Percentiles rank a stretch among this genome's conserved stretches.
Evolutionary conservation across 2,888 invertebrate species (phyloP).

Genomic region (Psococerastis gibbosa): DNA sequence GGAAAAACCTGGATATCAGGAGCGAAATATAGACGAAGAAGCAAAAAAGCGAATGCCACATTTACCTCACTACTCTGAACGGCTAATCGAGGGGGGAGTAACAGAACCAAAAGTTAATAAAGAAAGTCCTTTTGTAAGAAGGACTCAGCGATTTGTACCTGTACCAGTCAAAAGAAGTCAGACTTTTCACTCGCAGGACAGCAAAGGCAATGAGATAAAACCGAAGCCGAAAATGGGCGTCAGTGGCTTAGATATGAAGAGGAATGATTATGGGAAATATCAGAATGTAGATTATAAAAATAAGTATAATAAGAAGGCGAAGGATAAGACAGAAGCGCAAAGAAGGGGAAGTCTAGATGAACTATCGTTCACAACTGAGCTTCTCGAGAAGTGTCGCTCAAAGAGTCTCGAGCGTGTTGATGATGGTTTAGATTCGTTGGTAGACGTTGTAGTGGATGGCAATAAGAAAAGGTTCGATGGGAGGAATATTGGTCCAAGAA

Average conservation of each 20-base stretch:
- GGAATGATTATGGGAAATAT: conserved; percentile 1
- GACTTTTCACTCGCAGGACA: conserved; percentile 1
- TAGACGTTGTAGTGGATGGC: conserved; percentile 39
- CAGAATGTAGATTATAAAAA: not conserved
- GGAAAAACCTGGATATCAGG: not conserved
- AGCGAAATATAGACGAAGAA: conserved; percentile 1
- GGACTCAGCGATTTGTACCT: conserved; percentile 4
- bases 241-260: conserved; percentile 5
- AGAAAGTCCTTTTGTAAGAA: conserved; percentile 4
- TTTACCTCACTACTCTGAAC: not conserved
- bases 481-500: conserved; percentile 8
- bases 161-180: conserved; percentile 8
- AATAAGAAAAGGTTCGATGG: conserved; percentile 13
- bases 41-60: not conserved
- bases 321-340: conserved; percentile 5
- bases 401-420: conserved; percentile 66
- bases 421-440: conserved; percentile 48
- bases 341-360: conserved; percentile 27
- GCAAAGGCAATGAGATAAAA: not conserved
- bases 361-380: conserved; percentile 24
- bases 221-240: conserved; percentile 10
- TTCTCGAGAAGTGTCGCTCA: conserved; percentile 21
- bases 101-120: not conserved
- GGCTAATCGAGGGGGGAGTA: not conserved
- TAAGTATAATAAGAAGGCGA: not conserved